Evolutionary conservation across 2,888 invertebrate species (phyloP).

Genomic region (Lymantria dispar): DNA sequence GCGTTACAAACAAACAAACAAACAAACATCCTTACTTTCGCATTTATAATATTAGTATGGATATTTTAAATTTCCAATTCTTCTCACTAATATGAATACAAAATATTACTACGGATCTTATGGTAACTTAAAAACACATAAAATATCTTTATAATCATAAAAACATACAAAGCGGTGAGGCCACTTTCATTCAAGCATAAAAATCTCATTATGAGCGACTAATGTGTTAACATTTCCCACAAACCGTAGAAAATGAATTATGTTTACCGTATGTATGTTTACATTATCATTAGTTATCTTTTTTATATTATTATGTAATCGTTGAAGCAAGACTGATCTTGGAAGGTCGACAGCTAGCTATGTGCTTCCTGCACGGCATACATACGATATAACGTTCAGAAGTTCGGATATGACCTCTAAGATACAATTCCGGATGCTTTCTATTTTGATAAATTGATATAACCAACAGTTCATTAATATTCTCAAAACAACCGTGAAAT

Average conservation of each 20-base stretch:
- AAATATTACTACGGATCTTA: too few species aligned
- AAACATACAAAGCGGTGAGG: slow-evolving; percentile 20
- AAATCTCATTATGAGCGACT: slow-evolving; percentile 1
- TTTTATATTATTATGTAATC: slow-evolving; percentile 38
- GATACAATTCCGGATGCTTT: slow-evolving; percentile 26
- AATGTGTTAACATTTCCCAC: slow-evolving; percentile 12
- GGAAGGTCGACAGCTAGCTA: slow-evolving; percentile 54
- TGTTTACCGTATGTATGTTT: slow-evolving; percentile 27
- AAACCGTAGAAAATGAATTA: slow-evolving; percentile 23
- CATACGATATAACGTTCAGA: slow-evolving; percentile 16
- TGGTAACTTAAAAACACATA: too few species aligned
- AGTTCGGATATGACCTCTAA: slow-evolving; percentile 37
- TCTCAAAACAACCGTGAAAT: slow-evolving; percentile 3
- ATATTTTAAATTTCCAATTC: too few species aligned
- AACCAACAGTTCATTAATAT: background rate
- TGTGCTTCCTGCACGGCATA: slow-evolving; percentile 46
- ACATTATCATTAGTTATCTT: slow-evolving; percentile 18
- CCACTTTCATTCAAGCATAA: slow-evolving; percentile 41
- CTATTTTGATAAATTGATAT: slow-evolving; percentile 18
- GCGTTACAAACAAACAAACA: too few species aligned
- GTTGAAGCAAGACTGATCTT: slow-evolving; percentile 46
- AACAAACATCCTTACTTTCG: too few species aligned
- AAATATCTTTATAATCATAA: background rate
- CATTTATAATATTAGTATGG: too few species aligned
- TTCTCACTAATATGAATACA: too few species aligned